A percentile compares a stretch with the other conserved stretches of the same genome.
Evolutionary conservation across 2,113 vertebrate species (phyloP).

Genomic region (Notothenia coriiceps): DNA sequence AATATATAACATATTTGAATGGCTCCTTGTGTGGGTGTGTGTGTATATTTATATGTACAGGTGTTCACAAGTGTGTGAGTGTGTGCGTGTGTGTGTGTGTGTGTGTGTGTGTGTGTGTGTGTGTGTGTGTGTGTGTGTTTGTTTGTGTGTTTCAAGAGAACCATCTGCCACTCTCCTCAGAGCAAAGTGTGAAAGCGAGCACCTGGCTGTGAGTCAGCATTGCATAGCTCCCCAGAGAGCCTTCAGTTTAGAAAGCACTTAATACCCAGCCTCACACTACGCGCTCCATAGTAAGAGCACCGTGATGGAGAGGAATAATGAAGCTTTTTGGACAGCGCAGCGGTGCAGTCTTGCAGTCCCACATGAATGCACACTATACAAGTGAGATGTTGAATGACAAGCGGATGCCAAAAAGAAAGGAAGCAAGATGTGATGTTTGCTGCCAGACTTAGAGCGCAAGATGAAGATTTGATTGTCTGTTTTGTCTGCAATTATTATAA

Average conservation of each 20-base stretch:
- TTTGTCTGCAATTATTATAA: neutral
- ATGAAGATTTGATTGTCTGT: constrained; percentile 11
- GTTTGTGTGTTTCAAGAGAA: constrained; percentile 65
- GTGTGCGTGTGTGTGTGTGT: constrained; percentile 2
- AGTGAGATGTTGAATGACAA: constrained; percentile 34
- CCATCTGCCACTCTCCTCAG: constrained; percentile 75
- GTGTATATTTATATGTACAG: neutral
- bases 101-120: constrained; percentile 39
- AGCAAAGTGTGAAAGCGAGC: constrained; percentile 69
- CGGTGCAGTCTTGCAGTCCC: constrained; percentile 31
- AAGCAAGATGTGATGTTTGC: neutral
- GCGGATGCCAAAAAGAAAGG: constrained; percentile 6
- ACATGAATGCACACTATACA: constrained; percentile 51
- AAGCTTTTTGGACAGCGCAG: constrained; percentile 56
- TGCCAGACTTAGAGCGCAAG: constrained; percentile 5
- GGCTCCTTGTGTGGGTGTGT: constrained; percentile 21
- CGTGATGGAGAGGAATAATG: constrained; percentile 60
- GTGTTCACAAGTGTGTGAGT: no score
- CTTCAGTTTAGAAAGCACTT: constrained; percentile 77
- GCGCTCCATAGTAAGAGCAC: constrained; percentile 57
- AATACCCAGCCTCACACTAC: constrained; percentile 64
- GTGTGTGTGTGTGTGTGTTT: constrained; percentile 15
- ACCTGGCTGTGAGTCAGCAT: constrained; percentile 79
- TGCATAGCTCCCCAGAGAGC: constrained; percentile 71
- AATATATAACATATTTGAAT: constrained; percentile 35